Base-by-base conservation (phyloP, 2,113 vertebrate genomes). In the Hyperoodon ampullatus region DNA sequence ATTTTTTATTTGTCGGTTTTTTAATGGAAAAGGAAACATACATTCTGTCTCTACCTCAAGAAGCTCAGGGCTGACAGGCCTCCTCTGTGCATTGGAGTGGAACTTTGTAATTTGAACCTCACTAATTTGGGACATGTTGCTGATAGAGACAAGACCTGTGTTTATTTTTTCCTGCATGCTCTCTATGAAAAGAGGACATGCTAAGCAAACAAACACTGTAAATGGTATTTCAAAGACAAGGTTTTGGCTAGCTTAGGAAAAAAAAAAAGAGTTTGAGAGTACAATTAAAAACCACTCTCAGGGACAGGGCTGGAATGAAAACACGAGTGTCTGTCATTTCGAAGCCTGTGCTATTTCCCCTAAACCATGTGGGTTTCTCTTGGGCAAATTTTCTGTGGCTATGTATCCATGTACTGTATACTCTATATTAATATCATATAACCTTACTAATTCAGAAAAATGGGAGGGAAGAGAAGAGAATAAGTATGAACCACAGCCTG, bases 151-250 rank as follows among this genome's bases (percentile, higher is more conserved):
- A 23, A 77, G 68, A 55, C 61, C 58, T 42, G 39, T 53, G 72
- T 86, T 91, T 93, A 23, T 71, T 88, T 75, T 84, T 60, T n/a
- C 71, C 60, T n/a, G 50, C 4, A 39, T 21, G 39, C 65, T 65
- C 1, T 89, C 90, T 71, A 14, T 50, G 97, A 65, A 61, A 88
- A 70, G 87, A 88, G 44, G 75, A 19, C 11, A 4, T 28, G 39
- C 11, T 33, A 26, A 88, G 66, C 77, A 78, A 94, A 92, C 42
- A 61, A 65, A 44, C 50, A 8, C 3, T 77, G 47, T 18, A 65
- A 83, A 68, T 24, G 66, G 5, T 35, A 58, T 88, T 96, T 93
- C 71, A 82, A 89, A 82, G 55, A 61, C 53, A 65, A 95, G 26
- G 50, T 19, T 92, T 88, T 39, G 26, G 33, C 72, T 24, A 55